Evolutionary conservation across 2,888 invertebrate genomes (phyloP).

Genomic region (Athetis lepigone): DNA sequence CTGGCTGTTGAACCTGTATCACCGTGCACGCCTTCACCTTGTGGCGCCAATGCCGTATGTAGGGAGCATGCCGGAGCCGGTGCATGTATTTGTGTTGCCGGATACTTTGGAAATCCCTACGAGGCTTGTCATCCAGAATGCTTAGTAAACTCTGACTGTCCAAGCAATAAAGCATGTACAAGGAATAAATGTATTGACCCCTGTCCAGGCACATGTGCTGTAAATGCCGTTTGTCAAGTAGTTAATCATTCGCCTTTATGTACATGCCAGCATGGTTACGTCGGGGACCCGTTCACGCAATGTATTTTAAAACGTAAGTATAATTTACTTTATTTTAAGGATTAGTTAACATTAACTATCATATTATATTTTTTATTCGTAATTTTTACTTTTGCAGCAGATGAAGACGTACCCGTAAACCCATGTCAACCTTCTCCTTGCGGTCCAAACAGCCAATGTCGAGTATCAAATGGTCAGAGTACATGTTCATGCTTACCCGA

Average conservation of each 20-base stretch:
- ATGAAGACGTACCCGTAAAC: constrained; percentile 78
- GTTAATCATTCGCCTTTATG: constrained; percentile 93
- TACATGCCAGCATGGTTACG: constrained; percentile 92
- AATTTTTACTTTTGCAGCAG: constrained; percentile 68
- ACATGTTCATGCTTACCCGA: constrained; percentile 93
- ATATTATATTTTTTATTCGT: background rate
- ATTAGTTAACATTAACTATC: background rate
- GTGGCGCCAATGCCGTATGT: constrained; percentile 92
- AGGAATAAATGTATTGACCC: constrained; percentile 94
- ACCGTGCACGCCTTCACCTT: constrained; percentile 92
- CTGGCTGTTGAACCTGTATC: constrained; percentile 79
- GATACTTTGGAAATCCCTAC: constrained; percentile 95
- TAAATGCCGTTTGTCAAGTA: constrained; percentile 94
- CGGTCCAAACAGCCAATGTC: constrained; percentile 92
- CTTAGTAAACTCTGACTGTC: constrained; percentile 93
- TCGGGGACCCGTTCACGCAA: constrained; percentile 93
- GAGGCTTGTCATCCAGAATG: constrained; percentile 95
- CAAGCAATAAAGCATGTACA: constrained; percentile 93
- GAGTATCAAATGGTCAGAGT: constrained; percentile 90
- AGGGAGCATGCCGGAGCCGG: constrained; percentile 90
- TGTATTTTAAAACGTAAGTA: constrained; percentile 86
- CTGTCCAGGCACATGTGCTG: constrained; percentile 94
- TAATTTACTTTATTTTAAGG: background rate
- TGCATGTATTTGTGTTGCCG: constrained; percentile 93
- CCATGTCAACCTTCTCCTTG: constrained; percentile 92